Evolutionary conservation across 1,140 invertebrate species (phyloP), one percentile per base, ranked within the genome.

Genomic region (Cydia fagiglandana): DNA sequence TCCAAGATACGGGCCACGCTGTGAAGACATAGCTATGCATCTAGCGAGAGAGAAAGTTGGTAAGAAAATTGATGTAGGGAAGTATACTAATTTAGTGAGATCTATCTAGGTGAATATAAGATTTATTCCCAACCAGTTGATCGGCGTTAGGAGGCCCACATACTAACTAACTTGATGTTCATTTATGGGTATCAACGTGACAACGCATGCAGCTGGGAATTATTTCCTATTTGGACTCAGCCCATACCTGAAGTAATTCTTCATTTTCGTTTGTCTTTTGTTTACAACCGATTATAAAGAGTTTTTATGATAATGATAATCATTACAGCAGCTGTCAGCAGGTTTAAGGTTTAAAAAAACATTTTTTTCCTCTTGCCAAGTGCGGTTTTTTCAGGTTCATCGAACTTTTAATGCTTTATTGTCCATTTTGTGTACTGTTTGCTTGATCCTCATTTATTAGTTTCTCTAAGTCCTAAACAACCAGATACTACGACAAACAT

Each of bases 21-120:
- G 96, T 86, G 93, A 95, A 75, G 97, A 97, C 84, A 97, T 97
- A 73, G 96, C 96, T 0, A 90, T 94, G 4, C 97, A 98, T 85
- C 92, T 97, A 20, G 93, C 97, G 5, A 94, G 95, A 77, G 94
- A 95, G 38, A 88, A 94, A 0, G 96, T 96, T n/a, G 95, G 95
- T 5, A 94, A 91, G 94, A n/a, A n/a, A n/a, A n/a, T n/a, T n/a
- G n/a, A n/a, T n/a, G n/a, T 93, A 79, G 86, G 87, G 84, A 24
- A 20, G 56, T 24, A 10, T 24, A 7, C 1, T 0, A 4, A 3
- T 30, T 30, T 5, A 41, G 38, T 1, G 9, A 41, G 38, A 41
- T 41, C 24, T 24, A 24, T 24, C 24, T 24, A 41, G 9, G 7
- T 41, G 38, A 10, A 41, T 41, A 41, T 41, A 41, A 41, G 7